Percentiles rank a stretch among this genome's conserved stretches.
Evolutionary conservation across 2,888 invertebrate genomes (phyloP).

Genomic region (Harpalus rubripes): DNA sequence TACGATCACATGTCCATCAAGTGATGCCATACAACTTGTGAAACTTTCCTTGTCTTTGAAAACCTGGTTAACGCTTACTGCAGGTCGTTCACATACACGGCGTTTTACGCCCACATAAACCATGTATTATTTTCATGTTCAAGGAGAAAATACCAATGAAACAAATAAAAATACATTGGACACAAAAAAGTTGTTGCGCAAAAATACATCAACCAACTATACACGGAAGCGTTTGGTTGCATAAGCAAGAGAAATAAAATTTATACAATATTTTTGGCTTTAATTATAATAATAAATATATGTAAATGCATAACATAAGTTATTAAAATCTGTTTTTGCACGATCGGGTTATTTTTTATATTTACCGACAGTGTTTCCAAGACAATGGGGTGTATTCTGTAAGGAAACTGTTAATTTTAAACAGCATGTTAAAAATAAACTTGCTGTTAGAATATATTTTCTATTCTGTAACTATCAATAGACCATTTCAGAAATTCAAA

Average conservation of each 20-base stretch:
- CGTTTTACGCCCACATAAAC: slow-evolving; percentile 56
- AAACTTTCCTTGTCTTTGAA: slow-evolving; percentile 41
- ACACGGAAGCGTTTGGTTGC: background rate
- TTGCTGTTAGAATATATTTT: too few relatives aligned
- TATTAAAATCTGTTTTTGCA: too few relatives aligned
- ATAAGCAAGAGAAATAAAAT: background rate
- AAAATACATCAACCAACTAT: slow-evolving; percentile 7
- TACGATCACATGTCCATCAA: slow-evolving; percentile 5
- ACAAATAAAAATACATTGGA: slow-evolving; percentile 10
- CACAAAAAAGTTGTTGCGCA: background rate
- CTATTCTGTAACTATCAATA: too few relatives aligned
- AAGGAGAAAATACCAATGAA: slow-evolving; percentile 57
- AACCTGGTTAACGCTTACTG: slow-evolving; percentile 40
- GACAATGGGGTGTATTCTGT: too few relatives aligned
- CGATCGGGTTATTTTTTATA: too few relatives aligned
- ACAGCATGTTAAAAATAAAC: too few relatives aligned
- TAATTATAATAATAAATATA: too few relatives aligned
- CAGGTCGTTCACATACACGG: slow-evolving; percentile 57
- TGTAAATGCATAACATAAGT: too few relatives aligned
- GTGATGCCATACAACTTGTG: slow-evolving; percentile 9
- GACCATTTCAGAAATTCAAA: too few relatives aligned
- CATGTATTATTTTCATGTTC: slow-evolving; percentile 60
- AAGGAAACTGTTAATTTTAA: too few relatives aligned
- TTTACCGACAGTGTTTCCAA: too few relatives aligned
- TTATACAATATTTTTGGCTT: background rate